A percentile compares a stretch with the other conserved stretches of the same genome.
Conservation (phyloP, 2,797 vertebrate genomes). For the Oophaga sylvatica region DNA sequence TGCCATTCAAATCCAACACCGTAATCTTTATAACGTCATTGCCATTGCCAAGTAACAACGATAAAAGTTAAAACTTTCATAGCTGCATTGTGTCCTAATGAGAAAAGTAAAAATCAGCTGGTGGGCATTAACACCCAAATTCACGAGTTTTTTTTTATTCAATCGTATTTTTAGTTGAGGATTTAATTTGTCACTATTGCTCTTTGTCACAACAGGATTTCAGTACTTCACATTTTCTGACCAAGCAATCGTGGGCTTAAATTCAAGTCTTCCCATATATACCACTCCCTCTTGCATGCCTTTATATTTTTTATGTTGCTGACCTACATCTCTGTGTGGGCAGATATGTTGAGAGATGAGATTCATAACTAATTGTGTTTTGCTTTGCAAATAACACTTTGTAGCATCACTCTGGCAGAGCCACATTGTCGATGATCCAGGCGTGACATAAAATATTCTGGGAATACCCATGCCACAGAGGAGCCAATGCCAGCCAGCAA, state of each 20-base stretch:
- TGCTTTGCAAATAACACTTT: not conserved
- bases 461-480: not conserved
- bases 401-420: not conserved
- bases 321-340: not conserved
- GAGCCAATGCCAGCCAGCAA: not conserved
- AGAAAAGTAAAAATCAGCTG: conserved; percentile 31
- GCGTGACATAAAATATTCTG: not conserved
- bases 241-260: not conserved
- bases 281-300: not conserved
- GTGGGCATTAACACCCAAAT: conserved; percentile 26
- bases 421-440: not conserved
- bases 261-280: not conserved
- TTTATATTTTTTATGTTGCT: not conserved
- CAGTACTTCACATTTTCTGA: not conserved
- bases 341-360: not conserved
- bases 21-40: conserved; percentile 33
- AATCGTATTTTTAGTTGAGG: not conserved
- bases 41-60: conserved; percentile 36
- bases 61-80: conserved; percentile 31
- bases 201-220: not conserved
- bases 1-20: conserved; percentile 2
- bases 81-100: conserved; percentile 4
- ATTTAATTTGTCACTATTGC: not conserved
- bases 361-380: not conserved
- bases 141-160: not conserved